Base-by-base conservation (phyloP, 2,113 vertebrate genomes). In the Phrynocephalus versicolor region DNA sequence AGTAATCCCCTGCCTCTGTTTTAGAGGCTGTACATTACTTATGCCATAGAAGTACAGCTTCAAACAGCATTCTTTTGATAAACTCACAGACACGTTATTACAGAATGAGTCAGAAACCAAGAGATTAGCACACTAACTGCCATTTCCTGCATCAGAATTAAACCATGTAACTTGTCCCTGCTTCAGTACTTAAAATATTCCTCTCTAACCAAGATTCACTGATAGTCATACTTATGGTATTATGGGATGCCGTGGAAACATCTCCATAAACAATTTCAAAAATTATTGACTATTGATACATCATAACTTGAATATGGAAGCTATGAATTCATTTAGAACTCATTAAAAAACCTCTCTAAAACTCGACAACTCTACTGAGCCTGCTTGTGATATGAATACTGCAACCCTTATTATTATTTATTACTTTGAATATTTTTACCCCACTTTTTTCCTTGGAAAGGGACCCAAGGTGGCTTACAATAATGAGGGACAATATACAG, bases 371-470 rank as follows among this genome's bases (percentile, higher is more conserved):
- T 55, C 23, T 83, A 62, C 37, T 4, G 77, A 58, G 6, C 16
- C 12, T 78, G 9, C 71, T 79, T 30, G 58, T 79, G 13, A 85
- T n/a, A 84, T 83, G 84, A 90, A 89, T 76, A 86, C 39, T 3
- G 41, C 1, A 33, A 41, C 60, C 91, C 82, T 89, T 89, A 81
- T 84, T 89, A 76, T 1, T 75, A 82, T 87, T 23, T 16, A 25
- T n/a, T n/a, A n/a, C n/a, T n/a, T n/a, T n/a, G n/a, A n/a, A n/a
- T n/a, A n/a, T n/a, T n/a, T n/a, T n/a, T n/a, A n/a, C n/a, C n/a
- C n/a, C n/a, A n/a, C n/a, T n/a, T n/a, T n/a, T n/a, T n/a, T n/a
- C n/a, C n/a, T n/a, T n/a, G n/a, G n/a, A n/a, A n/a, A n/a, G n/a
- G n/a, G n/a, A n/a, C n/a, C n/a, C n/a, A n/a, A n/a, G n/a, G n/a